These are phyloP conservation scores for Halocynthia aurantium DNA, from an alignment of 23 tunicate genomes.

Conservation along the genomic window DNA sequence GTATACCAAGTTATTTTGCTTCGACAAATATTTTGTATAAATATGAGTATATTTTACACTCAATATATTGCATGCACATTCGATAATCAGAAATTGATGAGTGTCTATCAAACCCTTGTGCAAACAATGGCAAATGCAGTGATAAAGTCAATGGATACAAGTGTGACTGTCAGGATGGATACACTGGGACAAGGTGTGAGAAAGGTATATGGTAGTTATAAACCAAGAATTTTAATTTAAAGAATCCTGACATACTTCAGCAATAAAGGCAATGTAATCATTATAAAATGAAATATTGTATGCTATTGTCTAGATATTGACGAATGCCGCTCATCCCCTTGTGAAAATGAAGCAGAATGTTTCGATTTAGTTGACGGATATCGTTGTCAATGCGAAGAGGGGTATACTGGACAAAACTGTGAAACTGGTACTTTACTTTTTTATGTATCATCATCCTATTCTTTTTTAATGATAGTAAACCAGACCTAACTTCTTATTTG, in stretches of 20 bases:
- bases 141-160: not conserved
- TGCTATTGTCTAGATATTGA: not conserved
- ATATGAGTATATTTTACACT: no score
- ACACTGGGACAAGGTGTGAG: not conserved
- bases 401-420: not conserved
- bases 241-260: not conserved
- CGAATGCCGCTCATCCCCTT: not conserved
- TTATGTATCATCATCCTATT: not conserved
- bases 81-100: not conserved
- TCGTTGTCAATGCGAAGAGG: not conserved
- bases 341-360: not conserved
- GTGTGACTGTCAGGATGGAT: not conserved
- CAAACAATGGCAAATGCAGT: not conserved
- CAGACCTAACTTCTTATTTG: not conserved
- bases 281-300: not conserved
- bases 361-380: not conserved
- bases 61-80: no score
- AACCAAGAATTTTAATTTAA: not conserved
- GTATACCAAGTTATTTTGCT: slow-evolving; percentile 26
- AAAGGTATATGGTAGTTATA: not conserved
- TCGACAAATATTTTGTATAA: no score
- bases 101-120: not conserved
- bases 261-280: not conserved
- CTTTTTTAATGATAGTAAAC: not conserved
- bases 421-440: not conserved